phyloP scores from a whole-genome alignment of 2,888 invertebrate species.

The Drosophila formosana region DNA sequence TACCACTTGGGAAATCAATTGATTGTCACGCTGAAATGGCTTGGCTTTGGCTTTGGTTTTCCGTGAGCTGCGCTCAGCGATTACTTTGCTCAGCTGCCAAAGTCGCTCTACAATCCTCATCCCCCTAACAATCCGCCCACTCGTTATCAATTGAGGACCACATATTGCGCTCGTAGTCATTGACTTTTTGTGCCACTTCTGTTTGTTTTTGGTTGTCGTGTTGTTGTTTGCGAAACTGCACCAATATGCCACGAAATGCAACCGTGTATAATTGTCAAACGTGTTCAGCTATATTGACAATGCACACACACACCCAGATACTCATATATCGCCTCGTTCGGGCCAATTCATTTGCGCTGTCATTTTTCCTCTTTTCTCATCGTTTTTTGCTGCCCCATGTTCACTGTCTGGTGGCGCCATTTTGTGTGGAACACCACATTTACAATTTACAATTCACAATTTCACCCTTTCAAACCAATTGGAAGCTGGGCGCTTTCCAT shows the following conservation, averaged over 20 bases:
- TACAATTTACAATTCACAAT: constrained; percentile 60
- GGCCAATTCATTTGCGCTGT: constrained; percentile 66
- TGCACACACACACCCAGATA: constrained; percentile 34
- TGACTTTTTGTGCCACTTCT: constrained; percentile 50
- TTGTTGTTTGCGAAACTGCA: constrained; percentile 64
- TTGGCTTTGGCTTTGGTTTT: constrained; percentile 45
- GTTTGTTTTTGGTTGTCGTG: constrained; percentile 21
- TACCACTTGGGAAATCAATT: constrained; percentile 77
- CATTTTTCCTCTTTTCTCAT: constrained; percentile 35
- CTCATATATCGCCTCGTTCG: background rate
- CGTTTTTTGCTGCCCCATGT: constrained; percentile 7
- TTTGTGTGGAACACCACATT: constrained; percentile 53
- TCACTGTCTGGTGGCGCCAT: constrained; percentile 55
- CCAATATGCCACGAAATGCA: constrained; percentile 77
- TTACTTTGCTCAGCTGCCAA: constrained; percentile 46
- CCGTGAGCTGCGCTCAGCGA: constrained; percentile 39
- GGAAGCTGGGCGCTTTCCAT: constrained; percentile 40
- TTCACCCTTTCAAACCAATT: constrained; percentile 50
- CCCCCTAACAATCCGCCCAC: constrained; percentile 8
- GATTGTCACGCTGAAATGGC: constrained; percentile 78
- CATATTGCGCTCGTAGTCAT: constrained; percentile 53
- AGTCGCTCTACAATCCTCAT: constrained; percentile 4
- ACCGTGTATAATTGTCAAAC: constrained; percentile 80
- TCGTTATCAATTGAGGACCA: constrained; percentile 59
- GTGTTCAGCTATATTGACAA: constrained; percentile 71